Evolutionary conservation across 1,140 invertebrate genomes (phyloP).

Genomic region (Drosophila prosaltans): DNA sequence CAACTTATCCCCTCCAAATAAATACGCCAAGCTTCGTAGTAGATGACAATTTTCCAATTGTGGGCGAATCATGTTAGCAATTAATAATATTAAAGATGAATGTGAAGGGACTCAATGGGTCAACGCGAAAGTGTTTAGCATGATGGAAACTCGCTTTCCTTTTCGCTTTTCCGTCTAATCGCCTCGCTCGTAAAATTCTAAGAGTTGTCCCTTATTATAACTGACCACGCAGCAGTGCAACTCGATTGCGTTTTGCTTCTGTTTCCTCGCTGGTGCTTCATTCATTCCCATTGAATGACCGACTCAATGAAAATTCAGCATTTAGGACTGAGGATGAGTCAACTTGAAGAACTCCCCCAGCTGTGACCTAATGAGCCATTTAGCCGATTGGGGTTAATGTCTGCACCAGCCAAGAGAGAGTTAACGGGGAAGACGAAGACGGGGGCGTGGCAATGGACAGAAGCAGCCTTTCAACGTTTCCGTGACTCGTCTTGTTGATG

Average conservation of each 20-base stretch:
- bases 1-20: slow-evolving; percentile 6
- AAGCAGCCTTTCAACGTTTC: slow-evolving; percentile 24
- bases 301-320: slow-evolving; percentile 26
- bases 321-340: slow-evolving; percentile 14
- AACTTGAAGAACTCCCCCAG: slow-evolving; percentile 42
- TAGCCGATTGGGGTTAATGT: slow-evolving; percentile 74
- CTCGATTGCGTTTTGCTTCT: slow-evolving; percentile 53
- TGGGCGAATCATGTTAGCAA: slow-evolving; percentile 52
- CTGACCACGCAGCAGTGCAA: slow-evolving; percentile 75
- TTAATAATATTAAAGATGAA: slow-evolving; percentile 66
- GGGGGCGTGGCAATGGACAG: not conserved
- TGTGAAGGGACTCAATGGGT: too few species aligned
- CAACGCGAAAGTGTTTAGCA: slow-evolving; percentile 45
- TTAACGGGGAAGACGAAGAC: slow-evolving; percentile 22
- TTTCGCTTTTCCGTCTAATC: slow-evolving; percentile 57
- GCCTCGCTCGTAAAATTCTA: slow-evolving; percentile 59
- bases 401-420: slow-evolving; percentile 21
- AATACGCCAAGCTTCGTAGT: slow-evolving; percentile 47
- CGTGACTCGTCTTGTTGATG: slow-evolving; percentile 54
- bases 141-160: slow-evolving; percentile 13
- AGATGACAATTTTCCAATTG: slow-evolving; percentile 16
- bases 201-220: slow-evolving; percentile 67
- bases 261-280: not conserved
- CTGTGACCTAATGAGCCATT: slow-evolving; percentile 79
- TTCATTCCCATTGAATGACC: slow-evolving; percentile 34